Conservation (phyloP, 2,113 vertebrate species). For the Ptychochromis oligacanthus region DNA sequence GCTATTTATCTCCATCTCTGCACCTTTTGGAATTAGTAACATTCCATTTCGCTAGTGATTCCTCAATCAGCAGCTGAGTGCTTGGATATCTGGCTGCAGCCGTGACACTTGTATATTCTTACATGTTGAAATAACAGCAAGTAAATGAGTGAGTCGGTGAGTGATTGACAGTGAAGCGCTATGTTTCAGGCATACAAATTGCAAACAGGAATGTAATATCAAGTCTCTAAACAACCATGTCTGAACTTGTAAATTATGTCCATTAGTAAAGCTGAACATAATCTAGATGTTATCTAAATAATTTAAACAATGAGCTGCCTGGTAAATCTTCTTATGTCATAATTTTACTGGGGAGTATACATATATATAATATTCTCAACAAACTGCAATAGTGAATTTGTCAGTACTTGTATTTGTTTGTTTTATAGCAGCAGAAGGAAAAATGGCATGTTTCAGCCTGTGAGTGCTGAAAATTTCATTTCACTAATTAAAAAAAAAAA, state of each 20-base stretch:
- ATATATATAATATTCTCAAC: not conserved
- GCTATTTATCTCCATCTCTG: constrained; percentile 61
- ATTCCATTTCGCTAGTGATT: constrained; percentile 43
- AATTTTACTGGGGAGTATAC: not conserved
- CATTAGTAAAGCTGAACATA: not conserved
- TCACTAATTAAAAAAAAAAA: too few relatives aligned
- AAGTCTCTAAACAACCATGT: not conserved
- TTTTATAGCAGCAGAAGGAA: not conserved
- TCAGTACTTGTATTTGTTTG: not conserved
- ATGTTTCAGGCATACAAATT: constrained; percentile 23
- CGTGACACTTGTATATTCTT: constrained; percentile 60
- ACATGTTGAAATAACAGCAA: constrained; percentile 49
- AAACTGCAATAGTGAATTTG: not conserved
- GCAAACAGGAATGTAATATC: not conserved
- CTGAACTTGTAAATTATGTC: not conserved
- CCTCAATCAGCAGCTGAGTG: constrained; percentile 58
- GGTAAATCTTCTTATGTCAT: not conserved
- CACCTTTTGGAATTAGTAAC: constrained; percentile 59
- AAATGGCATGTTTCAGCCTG: accelerated
- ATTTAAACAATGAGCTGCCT: not conserved
- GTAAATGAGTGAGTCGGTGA: constrained; percentile 32
- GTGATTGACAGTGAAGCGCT: constrained; percentile 34
- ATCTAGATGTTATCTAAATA: not conserved
- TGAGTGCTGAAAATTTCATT: too few relatives aligned
- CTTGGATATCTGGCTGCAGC: constrained; percentile 23